Conservation (phyloP, 1,140 invertebrate genomes). For the Lerema accius region DNA sequence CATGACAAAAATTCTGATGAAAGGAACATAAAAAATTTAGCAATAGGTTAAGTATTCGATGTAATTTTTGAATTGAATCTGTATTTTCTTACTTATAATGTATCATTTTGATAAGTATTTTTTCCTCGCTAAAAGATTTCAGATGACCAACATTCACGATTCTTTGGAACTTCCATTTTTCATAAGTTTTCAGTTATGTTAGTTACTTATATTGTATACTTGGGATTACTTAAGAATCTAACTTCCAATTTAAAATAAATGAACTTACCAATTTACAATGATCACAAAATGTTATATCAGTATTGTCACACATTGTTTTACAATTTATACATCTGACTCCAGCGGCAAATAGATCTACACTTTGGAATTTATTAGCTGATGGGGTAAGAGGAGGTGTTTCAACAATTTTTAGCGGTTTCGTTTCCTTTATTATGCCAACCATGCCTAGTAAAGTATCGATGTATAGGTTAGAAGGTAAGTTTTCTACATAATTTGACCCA, state of each 20-base stretch:
- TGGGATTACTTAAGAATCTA: no score
- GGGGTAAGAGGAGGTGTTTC: slow-evolving; percentile 52
- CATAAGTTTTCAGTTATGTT: no score
- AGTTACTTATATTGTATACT: background rate
- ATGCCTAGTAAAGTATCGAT: slow-evolving; percentile 82
- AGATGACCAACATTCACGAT: no score
- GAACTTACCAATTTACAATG: slow-evolving; percentile 83
- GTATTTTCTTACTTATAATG: no score
- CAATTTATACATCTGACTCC: slow-evolving; percentile 75
- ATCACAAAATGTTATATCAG: slow-evolving; percentile 74
- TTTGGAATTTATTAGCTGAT: slow-evolving; percentile 40
- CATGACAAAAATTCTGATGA: slow-evolving; percentile 81
- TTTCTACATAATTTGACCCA: slow-evolving; percentile 66
- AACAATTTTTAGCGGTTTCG: slow-evolving; percentile 28
- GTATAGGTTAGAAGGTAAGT: slow-evolving; percentile 84
- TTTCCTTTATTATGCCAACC: slow-evolving; percentile 53
- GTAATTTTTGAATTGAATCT: no score
- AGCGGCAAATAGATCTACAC: slow-evolving; percentile 52
- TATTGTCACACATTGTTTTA: slow-evolving; percentile 71
- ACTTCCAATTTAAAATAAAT: no score
- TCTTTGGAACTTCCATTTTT: no score
- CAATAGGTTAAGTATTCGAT: no score
- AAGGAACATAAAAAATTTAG: background rate
- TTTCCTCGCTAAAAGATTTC: no score
- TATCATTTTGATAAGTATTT: no score